Evolutionary conservation across 1,140 invertebrate genomes (phyloP), one percentile per base, ranked within the genome.

Genomic region (Harlomillsia oculata): DNA sequence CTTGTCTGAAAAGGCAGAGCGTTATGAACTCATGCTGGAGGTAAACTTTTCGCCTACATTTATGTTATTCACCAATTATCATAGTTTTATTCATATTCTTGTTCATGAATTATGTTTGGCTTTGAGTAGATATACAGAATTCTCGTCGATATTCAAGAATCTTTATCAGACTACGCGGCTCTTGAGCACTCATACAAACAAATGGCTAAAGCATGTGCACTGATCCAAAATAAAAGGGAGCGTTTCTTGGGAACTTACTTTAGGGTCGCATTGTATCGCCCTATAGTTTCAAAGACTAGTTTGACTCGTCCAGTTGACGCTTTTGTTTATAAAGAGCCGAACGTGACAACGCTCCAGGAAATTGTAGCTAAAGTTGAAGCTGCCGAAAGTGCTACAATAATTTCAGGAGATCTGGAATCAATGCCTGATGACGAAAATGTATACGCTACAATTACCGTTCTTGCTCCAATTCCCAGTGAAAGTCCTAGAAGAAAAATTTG

Each of bases 1-100:
- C 26, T 36, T 62, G 5, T 65, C 57, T 25, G 53, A 62, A 36
- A 62, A 62, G 28, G 40, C 64, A 20, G 60, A 65, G 37, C 21
- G 64, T 26, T 65, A 65, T 45, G 64, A 65, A 43, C 41, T 65
- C 5, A 65, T 65, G 64, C 30, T 65, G 23, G 64, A 65, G 55
- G 63, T 65, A 56, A 21, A 25, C 23, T 34, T 6, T 6, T 29
- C 29, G 34, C 48, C 30, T 11, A 9, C 11, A 26, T 48, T 43
- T 11, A 13, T 21, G 30, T 6, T 9, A 51, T 9, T 20, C 6
- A 41, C 18, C 26, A 23, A 16, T 28, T 46, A 25, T 21, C 6
- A 23, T 9, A 23, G 13, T 44, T 16, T 44, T 11, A 48, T 11
- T 13, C 13, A 29, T 48, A 28, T 48, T 29, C 26, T 8, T 41